Percentiles rank a stretch among this genome's conserved stretches.
Conservation (phyloP, 2,888 invertebrate genomes). For the Icerya purchasi region DNA sequence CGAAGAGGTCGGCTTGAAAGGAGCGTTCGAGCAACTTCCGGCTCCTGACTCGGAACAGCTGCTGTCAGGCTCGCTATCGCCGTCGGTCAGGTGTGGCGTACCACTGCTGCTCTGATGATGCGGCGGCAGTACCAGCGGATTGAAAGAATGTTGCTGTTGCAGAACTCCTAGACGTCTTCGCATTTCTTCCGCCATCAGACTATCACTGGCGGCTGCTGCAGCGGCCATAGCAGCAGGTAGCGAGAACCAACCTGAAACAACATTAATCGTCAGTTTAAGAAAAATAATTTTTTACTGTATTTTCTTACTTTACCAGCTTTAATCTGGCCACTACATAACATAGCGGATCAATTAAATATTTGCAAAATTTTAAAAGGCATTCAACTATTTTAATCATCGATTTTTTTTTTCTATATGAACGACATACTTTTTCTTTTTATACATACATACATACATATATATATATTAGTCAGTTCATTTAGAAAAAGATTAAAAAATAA, state of each 20-base stretch:
- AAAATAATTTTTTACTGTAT: no score
- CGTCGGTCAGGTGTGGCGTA: slow-evolving; percentile 25
- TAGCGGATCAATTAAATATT: no score
- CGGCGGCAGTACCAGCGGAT: slow-evolving; percentile 19
- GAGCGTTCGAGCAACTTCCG: slow-evolving; percentile 11
- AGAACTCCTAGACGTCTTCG: slow-evolving; percentile 20
- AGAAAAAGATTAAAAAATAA: no score
- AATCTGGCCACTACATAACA: no score
- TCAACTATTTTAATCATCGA: no score
- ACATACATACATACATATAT: no score
- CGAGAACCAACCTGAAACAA: slow-evolving; percentile 16
- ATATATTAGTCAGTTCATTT: no score
- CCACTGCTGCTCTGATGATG: slow-evolving; percentile 21
- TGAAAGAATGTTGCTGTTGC: slow-evolving; percentile 17
- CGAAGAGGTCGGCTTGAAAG: neutral
- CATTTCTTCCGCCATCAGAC: slow-evolving; percentile 19
- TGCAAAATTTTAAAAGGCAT: no score
- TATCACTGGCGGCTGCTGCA: slow-evolving; percentile 13
- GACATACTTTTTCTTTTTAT: no score
- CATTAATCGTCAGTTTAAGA: no score
- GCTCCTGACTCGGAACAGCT: slow-evolving; percentile 25
- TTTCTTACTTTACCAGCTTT: no score
- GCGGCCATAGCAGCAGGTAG: slow-evolving; percentile 14
- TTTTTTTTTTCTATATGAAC: no score
- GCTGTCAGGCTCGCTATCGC: slow-evolving; percentile 22